Evolutionary conservation across 2,113 vertebrate species (phyloP), one percentile per base, ranked within the genome.

Genomic region (Lepus europaeus): DNA sequence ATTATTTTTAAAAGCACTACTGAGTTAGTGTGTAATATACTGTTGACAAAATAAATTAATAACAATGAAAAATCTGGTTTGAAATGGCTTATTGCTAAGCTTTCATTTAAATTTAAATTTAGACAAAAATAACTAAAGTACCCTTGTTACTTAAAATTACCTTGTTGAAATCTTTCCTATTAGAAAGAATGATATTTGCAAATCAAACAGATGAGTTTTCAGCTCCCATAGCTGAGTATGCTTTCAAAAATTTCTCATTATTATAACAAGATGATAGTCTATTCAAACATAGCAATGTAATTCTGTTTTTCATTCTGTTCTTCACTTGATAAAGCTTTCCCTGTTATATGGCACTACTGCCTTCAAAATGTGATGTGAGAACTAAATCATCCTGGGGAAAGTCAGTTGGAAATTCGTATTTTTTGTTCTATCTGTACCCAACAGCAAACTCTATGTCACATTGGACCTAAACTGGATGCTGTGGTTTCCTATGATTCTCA

Each of bases 91-190:
- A 94, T 95, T 96, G 89, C 70, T 14, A 36, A 83, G 36, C 20
- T 89, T 95, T 84, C 8, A 22, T 87, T 90, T 53, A 86, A 88
- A 85, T 91, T 89, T 84, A 95, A 95, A 93, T 95, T 68, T 90
- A 96, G 45, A 96, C 68, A 91, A 95, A 95, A 93, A 87, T 49
- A 70, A 36, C 88, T 88, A 74, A 80, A 91, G 53, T 93, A 51
- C 31, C 66, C 61, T 79, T 59, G 31, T 97, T 91, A 36, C 73
- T 96, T 90, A 78, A 94, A 96, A 96, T 97, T 93, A 76, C 72
- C 39, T 81, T 82, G 29, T 6, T 63, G 6, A 17, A 39, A 70
- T 72, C 23, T 70, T 96, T 95, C 0, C 82, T 84, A 84, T 91
- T 96, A 74, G 90, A 96, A 84, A 56, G 74, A 92, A 53, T 78